phyloP scores from a whole-genome alignment of 2,888 invertebrate species.

The Amphipoea oculea region DNA sequence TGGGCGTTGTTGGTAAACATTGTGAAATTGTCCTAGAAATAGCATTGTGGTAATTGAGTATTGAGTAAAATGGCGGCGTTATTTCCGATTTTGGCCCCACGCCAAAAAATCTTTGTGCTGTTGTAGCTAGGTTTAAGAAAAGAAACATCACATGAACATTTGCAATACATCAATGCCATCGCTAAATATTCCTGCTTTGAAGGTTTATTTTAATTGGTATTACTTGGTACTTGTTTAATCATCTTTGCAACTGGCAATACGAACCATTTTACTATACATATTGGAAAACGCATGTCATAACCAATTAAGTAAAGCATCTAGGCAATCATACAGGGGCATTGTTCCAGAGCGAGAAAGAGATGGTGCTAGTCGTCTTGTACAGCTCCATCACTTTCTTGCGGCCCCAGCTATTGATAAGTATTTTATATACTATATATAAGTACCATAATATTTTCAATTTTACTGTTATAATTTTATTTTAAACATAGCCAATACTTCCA shows the following conservation, averaged over 20 bases:
- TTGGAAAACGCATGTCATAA: neutral
- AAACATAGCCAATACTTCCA: neutral
- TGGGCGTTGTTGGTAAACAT: neutral
- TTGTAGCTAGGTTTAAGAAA: neutral
- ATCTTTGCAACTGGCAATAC: neutral
- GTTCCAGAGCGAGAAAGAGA: constrained; percentile 2
- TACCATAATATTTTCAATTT: constrained; percentile 2
- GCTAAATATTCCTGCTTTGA: neutral
- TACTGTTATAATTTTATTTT: constrained; percentile 19
- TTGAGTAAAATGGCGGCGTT: no score
- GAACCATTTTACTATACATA: neutral
- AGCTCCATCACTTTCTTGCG: constrained; percentile 7
- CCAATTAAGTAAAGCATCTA: neutral
- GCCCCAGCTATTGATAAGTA: constrained; percentile 1
- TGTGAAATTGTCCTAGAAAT: neutral
- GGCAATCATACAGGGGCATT: neutral
- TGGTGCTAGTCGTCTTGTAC: constrained; percentile 1
- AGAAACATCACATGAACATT: constrained; percentile 16
- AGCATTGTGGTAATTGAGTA: no score
- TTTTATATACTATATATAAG: neutral
- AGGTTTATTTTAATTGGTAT: neutral
- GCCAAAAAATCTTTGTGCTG: neutral
- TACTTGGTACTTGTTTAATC: neutral
- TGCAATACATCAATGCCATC: neutral
- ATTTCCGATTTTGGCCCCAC: neutral